phyloP scores from a whole-genome alignment of 2,797 vertebrate species.

The Onychomys leucogaster region DNA sequence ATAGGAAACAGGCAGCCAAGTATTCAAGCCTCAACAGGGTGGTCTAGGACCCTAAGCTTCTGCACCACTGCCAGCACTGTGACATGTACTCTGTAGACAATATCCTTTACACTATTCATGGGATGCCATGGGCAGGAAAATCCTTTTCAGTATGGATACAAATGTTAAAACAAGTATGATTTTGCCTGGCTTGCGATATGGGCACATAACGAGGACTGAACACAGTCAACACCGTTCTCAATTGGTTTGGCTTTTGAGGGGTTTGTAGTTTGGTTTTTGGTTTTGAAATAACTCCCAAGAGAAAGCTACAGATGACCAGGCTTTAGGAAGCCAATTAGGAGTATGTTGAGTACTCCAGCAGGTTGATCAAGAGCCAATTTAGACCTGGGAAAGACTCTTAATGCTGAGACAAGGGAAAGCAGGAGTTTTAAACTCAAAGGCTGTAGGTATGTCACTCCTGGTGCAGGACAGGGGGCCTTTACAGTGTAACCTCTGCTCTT shows the following conservation, averaged over 20 bases:
- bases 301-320: neutral
- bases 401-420: neutral
- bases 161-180: constrained; percentile 98
- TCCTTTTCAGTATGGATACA: constrained; percentile 97
- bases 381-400: no score
- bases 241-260: constrained; percentile 79
- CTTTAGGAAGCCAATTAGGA: neutral
- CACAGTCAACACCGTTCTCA: constrained; percentile 45
- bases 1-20: constrained; percentile 97
- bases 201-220: constrained; percentile 94
- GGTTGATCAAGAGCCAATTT: neutral
- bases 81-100: constrained; percentile 99
- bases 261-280: constrained; percentile 72
- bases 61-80: constrained; percentile 98
- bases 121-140: constrained; percentile 98
- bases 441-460: neutral
- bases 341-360: neutral
- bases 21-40: constrained; percentile 92
- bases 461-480: neutral
- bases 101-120: constrained; percentile 99
- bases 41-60: constrained; percentile 93
- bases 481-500: neutral
- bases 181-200: constrained; percentile 98
- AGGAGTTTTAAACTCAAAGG: neutral
- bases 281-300: neutral